phyloP scores from a whole-genome alignment of 1,140 invertebrate species.

The Aphelenchoides besseyi region DNA sequence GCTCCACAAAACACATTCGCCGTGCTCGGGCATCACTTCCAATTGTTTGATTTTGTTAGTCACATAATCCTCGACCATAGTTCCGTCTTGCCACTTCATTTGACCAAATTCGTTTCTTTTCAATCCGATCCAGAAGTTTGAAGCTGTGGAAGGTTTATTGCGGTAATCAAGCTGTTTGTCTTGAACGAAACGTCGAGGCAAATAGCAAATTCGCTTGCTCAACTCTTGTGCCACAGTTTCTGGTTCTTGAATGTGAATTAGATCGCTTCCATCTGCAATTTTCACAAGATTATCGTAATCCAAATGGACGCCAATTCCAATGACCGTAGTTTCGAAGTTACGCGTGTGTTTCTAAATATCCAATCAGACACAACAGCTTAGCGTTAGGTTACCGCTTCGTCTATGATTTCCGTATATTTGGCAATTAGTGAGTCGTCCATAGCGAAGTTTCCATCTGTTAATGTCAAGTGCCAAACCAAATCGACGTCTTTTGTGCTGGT shows the following conservation, averaged over 20 bases:
- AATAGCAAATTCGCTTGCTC: not conserved
- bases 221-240: not conserved
- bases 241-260: not conserved
- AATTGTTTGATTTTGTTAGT: not conserved
- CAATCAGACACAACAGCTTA: not conserved
- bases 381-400: not conserved
- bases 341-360: not conserved
- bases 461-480: not conserved
- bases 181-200: not conserved
- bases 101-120: not conserved
- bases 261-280: not conserved
- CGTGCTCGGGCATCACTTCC: not conserved
- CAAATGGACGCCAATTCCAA: not conserved
- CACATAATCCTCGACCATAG: not conserved
- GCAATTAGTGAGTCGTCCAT: not conserved
- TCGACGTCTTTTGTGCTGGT: constrained; percentile 6
- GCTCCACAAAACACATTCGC: constrained; percentile 11
- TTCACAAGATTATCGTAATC: constrained; percentile 6
- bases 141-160: not conserved
- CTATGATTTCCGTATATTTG: not conserved
- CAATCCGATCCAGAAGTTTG: constrained; percentile 16
- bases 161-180: not conserved
- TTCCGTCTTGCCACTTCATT: constrained; percentile 8
- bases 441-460: constrained; percentile 3
- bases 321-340: not conserved